Base-by-base conservation (phyloP, 2,888 invertebrate genomes). In the Aquatica leii region DNA sequence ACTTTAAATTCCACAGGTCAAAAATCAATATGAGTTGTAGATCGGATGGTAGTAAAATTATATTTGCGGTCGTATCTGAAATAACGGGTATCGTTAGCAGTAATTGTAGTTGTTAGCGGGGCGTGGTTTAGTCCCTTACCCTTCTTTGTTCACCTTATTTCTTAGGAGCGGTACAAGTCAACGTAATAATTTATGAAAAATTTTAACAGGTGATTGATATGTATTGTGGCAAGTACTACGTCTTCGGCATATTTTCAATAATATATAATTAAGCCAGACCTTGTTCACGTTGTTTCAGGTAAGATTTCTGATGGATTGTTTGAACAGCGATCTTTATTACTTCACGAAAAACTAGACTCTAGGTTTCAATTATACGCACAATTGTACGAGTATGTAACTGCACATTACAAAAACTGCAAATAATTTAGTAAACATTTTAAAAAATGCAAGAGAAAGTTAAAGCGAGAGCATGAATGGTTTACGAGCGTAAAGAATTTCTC, bases 101-200 rank as follows among this genome's bases (percentile, higher is more conserved):
- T 76, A 77, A 77, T 77, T 76, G 76, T 74, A 74, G 77, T 77
- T 73, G 75, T 77, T 77, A 77, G 74, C 74, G 72, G 71, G 77
- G 77, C 77, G 77, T 74, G 74, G 73, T 66, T n/a, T 53, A 63
- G 68, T 68, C 68, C 71, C 65, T 69, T 71, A 68, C 62, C 65
- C 69, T 68, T 68, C 53, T 62, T 69, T 50, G 50, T 54, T 56
- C 31, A 43, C 64, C 55, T 58, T 31, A 70, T 69, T 55, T 57
- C 64, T 53, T 37, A 56, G 31, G 57, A 71, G 71, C 71, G 69
- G 71, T 40, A 59, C 53, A 62, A 46, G 31, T 34, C 46, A 6
- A 20, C 48, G 20, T n/a, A 55, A 43, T 54, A 59, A 58, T 52
- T 58, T 51, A 21, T 24, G 14, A 34, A 41, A 18, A 18, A 20